Percentiles rank a stretch among this genome's conserved stretches.
These are phyloP conservation scores for Peromyscus californicus DNA, from an alignment of 2,113 vertebrate species.

Conservation along the genomic window DNA sequence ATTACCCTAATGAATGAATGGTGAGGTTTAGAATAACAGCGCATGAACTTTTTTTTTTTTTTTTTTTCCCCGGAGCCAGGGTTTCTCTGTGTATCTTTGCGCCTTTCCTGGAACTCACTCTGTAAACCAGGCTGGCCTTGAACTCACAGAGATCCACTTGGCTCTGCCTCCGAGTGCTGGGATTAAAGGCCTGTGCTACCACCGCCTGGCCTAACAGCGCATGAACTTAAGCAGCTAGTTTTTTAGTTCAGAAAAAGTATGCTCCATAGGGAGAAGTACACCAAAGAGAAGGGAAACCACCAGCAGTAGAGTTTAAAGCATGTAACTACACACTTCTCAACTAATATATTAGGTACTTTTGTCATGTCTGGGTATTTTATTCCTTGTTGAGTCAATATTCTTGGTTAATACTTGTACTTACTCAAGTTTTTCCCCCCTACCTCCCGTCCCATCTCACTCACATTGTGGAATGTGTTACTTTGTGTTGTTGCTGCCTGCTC, in stretches of 20 bases:
- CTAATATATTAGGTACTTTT: constrained; percentile 82
- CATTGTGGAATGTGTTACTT: constrained; percentile 91
- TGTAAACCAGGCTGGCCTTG: too few species aligned
- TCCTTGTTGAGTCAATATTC: constrained; percentile 88
- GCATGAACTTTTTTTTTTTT: background rate
- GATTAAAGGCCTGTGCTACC: background rate
- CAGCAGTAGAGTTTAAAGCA: constrained; percentile 66
- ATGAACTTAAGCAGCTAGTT: background rate
- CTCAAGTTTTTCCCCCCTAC: constrained; percentile 87
- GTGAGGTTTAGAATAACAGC: constrained; percentile 37
- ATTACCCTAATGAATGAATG: constrained; percentile 52
- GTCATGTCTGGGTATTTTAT: constrained; percentile 86
- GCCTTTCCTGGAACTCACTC: too few species aligned
- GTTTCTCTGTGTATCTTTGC: too few species aligned
- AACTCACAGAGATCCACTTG: too few species aligned
- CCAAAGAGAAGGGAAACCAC: constrained; percentile 34
- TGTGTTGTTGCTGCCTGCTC: constrained; percentile 91
- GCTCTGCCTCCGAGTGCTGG: too few species aligned
- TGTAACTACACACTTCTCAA: constrained; percentile 78
- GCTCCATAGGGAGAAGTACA: constrained; percentile 38
- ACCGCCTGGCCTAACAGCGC: background rate
- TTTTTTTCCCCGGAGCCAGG: background rate
- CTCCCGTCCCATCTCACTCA: constrained; percentile 88
- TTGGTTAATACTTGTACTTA: constrained; percentile 90
- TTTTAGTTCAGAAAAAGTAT: constrained; percentile 20